phyloP scores from a whole-genome alignment of 2,888 invertebrate species.

The Temnothorax rugatulus region DNA sequence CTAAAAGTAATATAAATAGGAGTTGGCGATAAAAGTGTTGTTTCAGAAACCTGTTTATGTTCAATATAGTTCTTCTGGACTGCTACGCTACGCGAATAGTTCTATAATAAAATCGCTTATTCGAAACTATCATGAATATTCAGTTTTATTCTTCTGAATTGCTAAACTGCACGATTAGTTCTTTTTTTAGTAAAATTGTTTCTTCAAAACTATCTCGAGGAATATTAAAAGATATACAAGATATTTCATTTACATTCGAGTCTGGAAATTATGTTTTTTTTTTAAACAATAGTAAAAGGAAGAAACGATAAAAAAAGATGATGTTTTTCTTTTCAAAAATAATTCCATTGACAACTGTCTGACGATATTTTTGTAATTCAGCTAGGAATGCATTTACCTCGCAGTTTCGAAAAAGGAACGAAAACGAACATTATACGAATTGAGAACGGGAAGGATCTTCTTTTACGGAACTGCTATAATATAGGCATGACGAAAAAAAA shows the following conservation, averaged over 20 bases:
- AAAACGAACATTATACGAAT: neutral
- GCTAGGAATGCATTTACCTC: neutral
- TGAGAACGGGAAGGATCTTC: neutral
- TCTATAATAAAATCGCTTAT: neutral
- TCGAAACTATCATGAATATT: too few species aligned
- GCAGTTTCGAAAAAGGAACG: neutral
- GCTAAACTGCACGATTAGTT: too few species aligned
- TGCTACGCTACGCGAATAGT: neutral
- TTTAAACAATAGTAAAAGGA: neutral
- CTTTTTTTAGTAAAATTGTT: too few species aligned
- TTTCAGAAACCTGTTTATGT: neutral
- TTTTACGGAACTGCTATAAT: neutral
- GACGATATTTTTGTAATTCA: neutral
- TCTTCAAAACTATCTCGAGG: neutral
- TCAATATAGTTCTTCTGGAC: neutral
- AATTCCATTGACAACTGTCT: neutral
- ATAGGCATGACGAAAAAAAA: neutral
- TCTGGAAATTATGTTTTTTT: too few species aligned
- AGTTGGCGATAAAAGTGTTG: neutral
- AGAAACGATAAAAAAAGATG: neutral
- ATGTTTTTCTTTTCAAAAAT: neutral
- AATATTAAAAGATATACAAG: neutral
- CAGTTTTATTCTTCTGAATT: too few species aligned
- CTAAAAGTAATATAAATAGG: neutral
- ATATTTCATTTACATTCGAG: neutral